Evolutionary conservation across 1,140 invertebrate species (phyloP), one percentile per base, ranked within the genome.

Genomic region (Rhopalosiphum padi): DNA sequence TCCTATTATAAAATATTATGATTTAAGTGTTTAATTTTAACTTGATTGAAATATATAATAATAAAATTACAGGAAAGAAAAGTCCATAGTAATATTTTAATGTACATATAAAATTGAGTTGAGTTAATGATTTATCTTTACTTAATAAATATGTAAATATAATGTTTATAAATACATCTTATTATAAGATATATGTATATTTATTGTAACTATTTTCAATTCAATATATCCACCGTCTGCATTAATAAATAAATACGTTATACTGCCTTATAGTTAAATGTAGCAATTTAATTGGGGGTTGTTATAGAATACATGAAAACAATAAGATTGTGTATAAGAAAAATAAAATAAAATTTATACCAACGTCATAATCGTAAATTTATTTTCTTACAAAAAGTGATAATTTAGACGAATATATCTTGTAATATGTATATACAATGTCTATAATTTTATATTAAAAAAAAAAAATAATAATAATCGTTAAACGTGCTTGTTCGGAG

Each of bases 401-500:
- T 77, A 77, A 77, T 77, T 77, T 77, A 77, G 15, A 77, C n/a
- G 30, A 77, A n/a, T 60, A n/a, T 35, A n/a, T 35, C 30, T n/a
- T 77, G 15, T 77, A 77, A 35, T 30, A 30, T 11, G 3, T 60
- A 30, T 18, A n/a, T 21, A 77, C n/a, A 18, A 77, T 35, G 60
- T 77, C 60, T 77, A 77, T 77, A 77, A 77, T 77, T 77, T 77
- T 77, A 77, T 77, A 77, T n/a, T 35, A 77, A 77, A n/a, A 68
- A 30, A n/a, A 68, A 30, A 68, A n/a, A 77, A 77, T 77, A 77
- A 77, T 68, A 68, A 41, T 43, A 43, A 85, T 85, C 83, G 23
- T 77, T 77, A 18, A 23, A 25, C 41, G 83, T 85, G 37, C 83
- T 85, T 41, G 23, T 0, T 41, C 9, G 23, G 37, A 43, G 37